Base-by-base conservation (phyloP, 1,140 invertebrate genomes). In the Drosophila albomicans region DNA sequence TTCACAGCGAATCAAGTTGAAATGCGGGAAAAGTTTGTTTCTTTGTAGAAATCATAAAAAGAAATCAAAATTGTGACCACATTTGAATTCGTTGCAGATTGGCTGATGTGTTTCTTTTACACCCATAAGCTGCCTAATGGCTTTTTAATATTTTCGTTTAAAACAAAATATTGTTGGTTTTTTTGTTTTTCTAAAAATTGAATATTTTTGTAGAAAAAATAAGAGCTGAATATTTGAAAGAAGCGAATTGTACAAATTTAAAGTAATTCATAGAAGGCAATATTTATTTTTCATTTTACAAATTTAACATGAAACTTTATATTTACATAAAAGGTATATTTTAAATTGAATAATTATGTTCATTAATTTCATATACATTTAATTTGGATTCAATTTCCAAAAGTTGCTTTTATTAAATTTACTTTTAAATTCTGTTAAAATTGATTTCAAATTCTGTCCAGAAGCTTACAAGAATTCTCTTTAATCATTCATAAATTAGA, bases 81-180 rank as follows among this genome's bases (percentile, higher is more conserved):
- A 71, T 80, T 84, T 59, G 75, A 81, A 79, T 51, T 73, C 45
- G 35, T 71, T 43, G 43, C 28, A 70, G 38, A 73, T 58, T 71
- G 66, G 10, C 49, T 67, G 66, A 61, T 85, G 62, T 74, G 61
- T 58, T 30, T 15, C 58, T 63, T 81, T 58, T 49, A 28, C 28
- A 10, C 6, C 43, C 62, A 69, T 61, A 76, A 56, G 49, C 49
- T 11, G 49, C 76, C 13, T 87, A 91, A 91, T 85, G 88, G 69
- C 62, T 70, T 85, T 88, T 91, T 91, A 68, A 91, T 91, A 85
- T 67, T 58, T 73, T 10, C 7, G 20, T 30, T 62, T 13, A 48
- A 49, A 49, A 15, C 28, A 57, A 62, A 54, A 63, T 49, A 52
- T 56, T 11, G 20, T 3, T 13, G 46, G 10, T 1, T 48, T 48